These are phyloP conservation scores for Eutrigla gurnardus DNA, from an alignment of 2,797 vertebrate species.

Conservation along the genomic window DNA sequence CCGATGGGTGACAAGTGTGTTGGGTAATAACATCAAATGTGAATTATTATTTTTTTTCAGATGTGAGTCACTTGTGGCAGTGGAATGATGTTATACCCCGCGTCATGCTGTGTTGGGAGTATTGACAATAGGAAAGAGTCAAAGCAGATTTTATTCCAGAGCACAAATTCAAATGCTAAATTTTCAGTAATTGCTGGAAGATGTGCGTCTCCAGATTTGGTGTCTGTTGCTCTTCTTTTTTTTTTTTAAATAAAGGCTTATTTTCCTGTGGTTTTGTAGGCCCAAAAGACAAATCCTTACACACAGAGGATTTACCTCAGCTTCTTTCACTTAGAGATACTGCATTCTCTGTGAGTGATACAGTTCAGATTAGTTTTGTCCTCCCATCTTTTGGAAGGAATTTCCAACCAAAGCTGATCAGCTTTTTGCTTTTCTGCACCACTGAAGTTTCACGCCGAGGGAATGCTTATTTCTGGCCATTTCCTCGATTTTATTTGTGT, in stretches of 20 bases:
- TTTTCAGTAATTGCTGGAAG: constrained; percentile 23
- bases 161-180: constrained; percentile 11
- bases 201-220: background rate
- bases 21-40: constrained; percentile 27
- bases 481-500: background rate
- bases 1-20: constrained; percentile 37
- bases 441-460: constrained; percentile 9
- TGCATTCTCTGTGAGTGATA: constrained; percentile 3
- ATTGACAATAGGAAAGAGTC: constrained; percentile 22
- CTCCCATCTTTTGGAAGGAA: constrained; percentile 1
- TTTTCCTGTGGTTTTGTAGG: background rate
- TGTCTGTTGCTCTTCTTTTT: constrained; percentile 1
- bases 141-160: constrained; percentile 27
- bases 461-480: background rate
- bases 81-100: constrained; percentile 21
- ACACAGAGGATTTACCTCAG: background rate
- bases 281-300: constrained; percentile 3
- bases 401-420: constrained; percentile 23
- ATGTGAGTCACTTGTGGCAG: constrained; percentile 21
- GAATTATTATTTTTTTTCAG: constrained; percentile 9
- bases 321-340: background rate
- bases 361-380: constrained; percentile 36
- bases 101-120: constrained; percentile 20
- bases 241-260: constrained; percentile 1
- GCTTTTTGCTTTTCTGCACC: constrained; percentile 28